These are phyloP conservation scores for Drosophila percnosoma DNA, from an alignment of 2,888 invertebrate species.

Conservation along the genomic window DNA sequence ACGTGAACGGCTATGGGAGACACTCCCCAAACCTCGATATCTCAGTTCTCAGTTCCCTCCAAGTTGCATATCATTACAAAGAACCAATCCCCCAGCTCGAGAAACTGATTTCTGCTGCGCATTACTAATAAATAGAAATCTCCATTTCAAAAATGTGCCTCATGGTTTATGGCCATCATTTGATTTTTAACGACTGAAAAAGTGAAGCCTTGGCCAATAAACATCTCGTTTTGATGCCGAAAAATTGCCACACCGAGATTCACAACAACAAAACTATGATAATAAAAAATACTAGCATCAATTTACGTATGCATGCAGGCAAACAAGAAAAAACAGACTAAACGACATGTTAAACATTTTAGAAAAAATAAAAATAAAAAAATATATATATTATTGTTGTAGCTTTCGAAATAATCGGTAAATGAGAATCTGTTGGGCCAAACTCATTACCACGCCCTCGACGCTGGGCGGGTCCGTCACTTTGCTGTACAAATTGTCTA, in stretches of 20 bases:
- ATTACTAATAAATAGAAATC: constrained; percentile 32
- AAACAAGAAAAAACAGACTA: constrained; percentile 38
- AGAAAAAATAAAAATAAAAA: not conserved
- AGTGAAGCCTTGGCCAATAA: constrained; percentile 41
- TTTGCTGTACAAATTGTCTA: constrained; percentile 16
- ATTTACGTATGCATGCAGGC: constrained; percentile 59
- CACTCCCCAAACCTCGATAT: constrained; percentile 41
- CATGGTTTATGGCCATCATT: constrained; percentile 48
- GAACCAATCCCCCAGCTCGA: constrained; percentile 36
- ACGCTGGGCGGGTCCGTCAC: constrained; percentile 25
- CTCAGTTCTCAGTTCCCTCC: constrained; percentile 5
- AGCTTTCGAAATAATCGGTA: constrained; percentile 60
- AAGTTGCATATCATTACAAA: constrained; percentile 48
- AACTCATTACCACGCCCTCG: constrained; percentile 66
- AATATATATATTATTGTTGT: constrained; percentile 25
- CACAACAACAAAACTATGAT: constrained; percentile 4
- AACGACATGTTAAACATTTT: constrained; percentile 35
- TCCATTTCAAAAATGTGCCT: constrained; percentile 24
- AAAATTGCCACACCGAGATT: constrained; percentile 24
- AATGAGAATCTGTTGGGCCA: constrained; percentile 41
- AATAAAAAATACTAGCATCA: constrained; percentile 16
- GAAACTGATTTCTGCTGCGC: constrained; percentile 19
- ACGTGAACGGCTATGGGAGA: constrained; percentile 30
- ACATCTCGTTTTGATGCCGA: constrained; percentile 66
- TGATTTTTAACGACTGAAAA: constrained; percentile 39